A percentile compares a stretch with the other conserved stretches of the same genome.
phyloP scores from a whole-genome alignment of 2,888 invertebrate species.

The Habroteleia sp. region DNA sequence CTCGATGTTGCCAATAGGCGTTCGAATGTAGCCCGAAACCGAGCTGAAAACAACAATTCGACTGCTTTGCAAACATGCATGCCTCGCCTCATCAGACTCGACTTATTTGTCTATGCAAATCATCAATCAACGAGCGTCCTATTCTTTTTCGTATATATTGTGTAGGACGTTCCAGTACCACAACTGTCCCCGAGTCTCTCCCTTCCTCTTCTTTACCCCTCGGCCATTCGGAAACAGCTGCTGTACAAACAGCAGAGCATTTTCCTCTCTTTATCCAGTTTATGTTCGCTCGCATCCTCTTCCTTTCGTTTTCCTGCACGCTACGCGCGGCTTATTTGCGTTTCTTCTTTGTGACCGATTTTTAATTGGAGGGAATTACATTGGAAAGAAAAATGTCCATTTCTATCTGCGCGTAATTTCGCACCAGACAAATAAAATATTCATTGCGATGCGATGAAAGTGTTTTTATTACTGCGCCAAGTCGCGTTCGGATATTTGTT shows the following conservation, averaged over 20 bases:
- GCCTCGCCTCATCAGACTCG: slow-evolving; percentile 73
- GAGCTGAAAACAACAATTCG: slow-evolving; percentile 73
- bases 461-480: neutral
- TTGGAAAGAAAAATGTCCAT: slow-evolving; percentile 7
- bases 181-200: slow-evolving; percentile 31
- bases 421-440: slow-evolving; percentile 7
- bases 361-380: slow-evolving; percentile 27
- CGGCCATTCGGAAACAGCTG: slow-evolving; percentile 43
- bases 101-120: slow-evolving; percentile 81
- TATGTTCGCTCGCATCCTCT: slow-evolving; percentile 10
- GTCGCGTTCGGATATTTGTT: slow-evolving; percentile 1
- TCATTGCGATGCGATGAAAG: slow-evolving; percentile 2
- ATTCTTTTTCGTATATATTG: slow-evolving; percentile 46
- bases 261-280: slow-evolving; percentile 21
- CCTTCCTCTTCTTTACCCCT: neutral
- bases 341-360: slow-evolving; percentile 34
- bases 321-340: slow-evolving; percentile 14
- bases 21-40: slow-evolving; percentile 64
- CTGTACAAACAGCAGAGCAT: slow-evolving; percentile 47
- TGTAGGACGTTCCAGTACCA: slow-evolving; percentile 40
- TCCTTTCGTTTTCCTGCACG: slow-evolving; percentile 23
- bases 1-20: slow-evolving; percentile 53
- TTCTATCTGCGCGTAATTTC: slow-evolving; percentile 1
- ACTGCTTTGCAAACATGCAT: slow-evolving; percentile 69
- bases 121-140: slow-evolving; percentile 74